Conservation (phyloP, 2,113 vertebrate species). For the Oreochromis tanganicae region DNA sequence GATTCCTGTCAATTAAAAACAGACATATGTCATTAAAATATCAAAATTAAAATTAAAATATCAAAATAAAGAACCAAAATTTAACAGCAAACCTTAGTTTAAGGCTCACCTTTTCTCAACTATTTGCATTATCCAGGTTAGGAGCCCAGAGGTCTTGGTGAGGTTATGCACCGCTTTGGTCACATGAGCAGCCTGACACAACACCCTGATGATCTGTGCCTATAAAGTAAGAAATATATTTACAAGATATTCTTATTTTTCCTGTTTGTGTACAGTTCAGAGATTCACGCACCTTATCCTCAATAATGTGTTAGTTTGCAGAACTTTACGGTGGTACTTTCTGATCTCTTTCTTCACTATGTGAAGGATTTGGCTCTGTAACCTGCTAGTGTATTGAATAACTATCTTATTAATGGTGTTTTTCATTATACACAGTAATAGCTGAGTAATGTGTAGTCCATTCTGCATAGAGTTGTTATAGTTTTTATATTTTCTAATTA, state of each 20-base stretch:
- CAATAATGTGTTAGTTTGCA: neutral
- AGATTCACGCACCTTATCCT: neutral
- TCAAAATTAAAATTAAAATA: neutral
- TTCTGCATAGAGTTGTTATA: neutral
- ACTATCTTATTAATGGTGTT: neutral
- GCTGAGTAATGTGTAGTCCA: neutral
- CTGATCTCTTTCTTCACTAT: neutral
- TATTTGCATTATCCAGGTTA: constrained; percentile 82
- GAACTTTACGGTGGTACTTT: neutral
- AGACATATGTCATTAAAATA: neutral
- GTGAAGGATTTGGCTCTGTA: neutral
- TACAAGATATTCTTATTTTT: neutral
- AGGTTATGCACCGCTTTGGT: constrained; percentile 83
- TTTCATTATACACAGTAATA: neutral
- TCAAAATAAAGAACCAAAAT: neutral
- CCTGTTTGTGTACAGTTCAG: neutral
- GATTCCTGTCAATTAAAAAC: constrained; percentile 66
- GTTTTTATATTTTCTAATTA: neutral
- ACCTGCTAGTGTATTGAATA: neutral
- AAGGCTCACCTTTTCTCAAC: constrained; percentile 76
- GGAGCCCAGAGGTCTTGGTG: constrained; percentile 79
- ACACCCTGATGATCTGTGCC: constrained; percentile 80
- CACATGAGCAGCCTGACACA: constrained; percentile 73
- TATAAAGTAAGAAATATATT: constrained; percentile 32
- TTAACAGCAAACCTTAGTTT: constrained; percentile 35